Percentiles rank a stretch among this genome's conserved stretches.
Evolutionary conservation across 2,888 invertebrate genomes (phyloP).

Genomic region (Anaspis maculata): DNA sequence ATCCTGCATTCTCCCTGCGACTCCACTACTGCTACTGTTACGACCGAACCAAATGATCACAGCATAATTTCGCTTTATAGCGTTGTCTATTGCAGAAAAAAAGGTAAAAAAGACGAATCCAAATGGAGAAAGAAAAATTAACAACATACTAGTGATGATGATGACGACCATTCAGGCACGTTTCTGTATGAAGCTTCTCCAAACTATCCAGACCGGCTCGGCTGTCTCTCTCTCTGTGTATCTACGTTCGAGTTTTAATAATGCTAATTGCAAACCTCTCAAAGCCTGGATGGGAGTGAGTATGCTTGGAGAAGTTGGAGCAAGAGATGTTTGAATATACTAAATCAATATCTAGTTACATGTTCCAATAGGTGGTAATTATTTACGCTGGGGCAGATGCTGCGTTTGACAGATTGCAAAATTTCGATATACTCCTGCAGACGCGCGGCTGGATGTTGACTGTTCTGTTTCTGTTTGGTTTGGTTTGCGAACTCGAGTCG

Average conservation of each 20-base stretch:
- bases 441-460: neutral
- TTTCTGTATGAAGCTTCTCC: too few relatives aligned
- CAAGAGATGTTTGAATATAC: slow-evolving; percentile 17
- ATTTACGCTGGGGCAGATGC: slow-evolving; percentile 24
- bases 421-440: slow-evolving; percentile 20
- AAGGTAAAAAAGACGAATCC: slow-evolving; percentile 13
- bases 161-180: too few relatives aligned
- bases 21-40: slow-evolving; percentile 1
- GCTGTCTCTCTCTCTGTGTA: too few relatives aligned
- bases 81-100: slow-evolving; percentile 5
- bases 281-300: too few relatives aligned
- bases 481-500: too few relatives aligned
- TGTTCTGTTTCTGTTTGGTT: neutral
- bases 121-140: slow-evolving; percentile 26
- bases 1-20: slow-evolving; percentile 16
- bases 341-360: slow-evolving; percentile 29
- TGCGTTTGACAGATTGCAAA: slow-evolving; percentile 26
- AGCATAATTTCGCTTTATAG: too few relatives aligned
- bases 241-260: too few relatives aligned
- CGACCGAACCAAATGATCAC: neutral
- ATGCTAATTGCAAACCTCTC: slow-evolving; percentile 22
- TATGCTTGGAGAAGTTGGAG: slow-evolving; percentile 11
- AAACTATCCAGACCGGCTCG: too few relatives aligned
- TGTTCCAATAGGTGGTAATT: slow-evolving; percentile 29
- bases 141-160: slow-evolving; percentile 27